Evolutionary conservation across 2,113 vertebrate genomes (phyloP), one percentile per base, ranked within the genome.

Genomic region (Scatophagus argus): DNA sequence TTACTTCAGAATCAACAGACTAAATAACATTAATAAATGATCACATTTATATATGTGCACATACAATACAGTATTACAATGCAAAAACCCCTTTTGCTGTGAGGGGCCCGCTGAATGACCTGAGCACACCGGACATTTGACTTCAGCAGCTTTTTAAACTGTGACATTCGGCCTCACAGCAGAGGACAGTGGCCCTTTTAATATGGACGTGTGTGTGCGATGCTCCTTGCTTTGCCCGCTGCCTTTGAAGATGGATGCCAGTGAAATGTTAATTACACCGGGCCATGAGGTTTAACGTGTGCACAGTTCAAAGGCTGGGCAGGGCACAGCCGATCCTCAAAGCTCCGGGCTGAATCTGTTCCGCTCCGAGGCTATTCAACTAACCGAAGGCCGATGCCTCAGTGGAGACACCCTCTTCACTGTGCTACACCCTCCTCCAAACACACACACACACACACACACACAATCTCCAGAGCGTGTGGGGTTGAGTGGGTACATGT

Each of bases 211-310:
- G 51, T 74, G 59, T 55, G 76, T 46, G 72, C 14, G 54, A 52
- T 65, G 82, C 82, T 74, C 73, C 85, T 83, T 69, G 77, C 84
- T 77, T 74, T 61, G 64, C 69, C 74, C 21, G 49, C 77, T 60
- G 69, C 80, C 89, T 92, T 91, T 93, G 90, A 92, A 89, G 87
- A 88, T 67, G 76, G 87, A 90, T 87, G 88, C 72, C 63, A 77
- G 87, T 83, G 72, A 86, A 88, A 92, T 91, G 87, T 86, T 89
- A 92, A 93, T 93, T 87, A 90, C 38, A 55, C 59, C 3, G 54
- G 79, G 89, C 83, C 86, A 66, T 60, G 67, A 86, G 84, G 88
- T 84, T 62, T 78, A 75, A 79, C 78, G 74, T 71, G 70, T 83
- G 83, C 83, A 67, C 79, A 86, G 84, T 92, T 92, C 87, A 93